phyloP scores from a whole-genome alignment of 2,113 vertebrate genomes.

The Elachura formosa region DNA sequence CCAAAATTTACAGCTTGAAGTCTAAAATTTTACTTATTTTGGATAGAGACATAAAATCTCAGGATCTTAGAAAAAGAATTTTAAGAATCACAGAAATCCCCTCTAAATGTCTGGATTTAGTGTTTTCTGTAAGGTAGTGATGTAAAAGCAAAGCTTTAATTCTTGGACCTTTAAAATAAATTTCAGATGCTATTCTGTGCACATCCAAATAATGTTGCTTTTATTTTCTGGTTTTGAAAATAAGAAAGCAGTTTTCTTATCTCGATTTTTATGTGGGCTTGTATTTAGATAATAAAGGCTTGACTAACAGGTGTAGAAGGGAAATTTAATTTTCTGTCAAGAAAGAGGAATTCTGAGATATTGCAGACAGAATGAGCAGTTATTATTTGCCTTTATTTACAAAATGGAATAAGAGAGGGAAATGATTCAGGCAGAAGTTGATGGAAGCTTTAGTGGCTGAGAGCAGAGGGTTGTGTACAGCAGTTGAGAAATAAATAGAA shows the following conservation, averaged over 20 bases:
- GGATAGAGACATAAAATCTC: not conserved
- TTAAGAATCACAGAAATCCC: not conserved
- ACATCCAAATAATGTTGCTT: not conserved
- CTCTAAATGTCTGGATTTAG: not conserved
- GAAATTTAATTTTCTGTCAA: not conserved
- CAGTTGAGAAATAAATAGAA: not conserved
- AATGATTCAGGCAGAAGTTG: not conserved
- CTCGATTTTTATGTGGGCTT: not conserved
- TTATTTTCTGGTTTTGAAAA: not conserved
- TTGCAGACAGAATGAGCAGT: not conserved
- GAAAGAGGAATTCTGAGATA: not conserved
- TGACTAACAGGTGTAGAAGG: not conserved
- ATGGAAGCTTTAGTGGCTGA: not conserved
- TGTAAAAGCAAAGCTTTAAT: not conserved
- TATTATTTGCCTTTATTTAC: not conserved
- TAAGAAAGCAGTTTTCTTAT: not conserved
- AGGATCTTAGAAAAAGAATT: not conserved
- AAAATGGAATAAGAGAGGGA: not conserved
- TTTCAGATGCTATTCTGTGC: not conserved
- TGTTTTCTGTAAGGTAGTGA: not conserved
- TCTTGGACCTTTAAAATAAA: not conserved
- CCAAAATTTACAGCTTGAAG: not conserved
- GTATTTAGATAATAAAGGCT: not conserved
- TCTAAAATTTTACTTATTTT: not conserved
- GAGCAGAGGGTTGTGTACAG: not conserved